These are phyloP conservation scores for Platanista minor DNA, from an alignment of 2,113 vertebrate species.

Conservation along the genomic window DNA sequence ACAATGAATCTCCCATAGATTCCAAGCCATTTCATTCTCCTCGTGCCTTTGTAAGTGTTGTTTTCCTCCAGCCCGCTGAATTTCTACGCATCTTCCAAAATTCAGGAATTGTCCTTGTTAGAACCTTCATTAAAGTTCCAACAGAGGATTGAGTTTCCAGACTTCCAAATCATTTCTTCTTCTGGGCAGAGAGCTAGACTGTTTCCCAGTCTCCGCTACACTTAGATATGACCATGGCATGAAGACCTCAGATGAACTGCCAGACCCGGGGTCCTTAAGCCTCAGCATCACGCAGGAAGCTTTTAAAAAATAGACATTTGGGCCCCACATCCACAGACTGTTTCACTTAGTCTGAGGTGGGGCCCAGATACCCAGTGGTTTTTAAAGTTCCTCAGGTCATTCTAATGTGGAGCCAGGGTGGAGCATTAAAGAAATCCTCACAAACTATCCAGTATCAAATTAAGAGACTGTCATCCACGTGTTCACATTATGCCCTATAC, in stretches of 20 bases:
- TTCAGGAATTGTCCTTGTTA: background rate
- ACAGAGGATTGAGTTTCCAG: background rate
- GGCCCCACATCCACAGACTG: no score
- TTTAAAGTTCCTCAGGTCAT: background rate
- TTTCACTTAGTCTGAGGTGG: background rate
- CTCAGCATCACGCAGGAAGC: background rate
- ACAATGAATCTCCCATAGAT: background rate
- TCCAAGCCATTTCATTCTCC: background rate
- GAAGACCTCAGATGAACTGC: background rate
- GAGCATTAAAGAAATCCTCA: background rate
- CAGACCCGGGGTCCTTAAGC: background rate
- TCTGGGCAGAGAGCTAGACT: background rate
- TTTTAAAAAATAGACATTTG: background rate
- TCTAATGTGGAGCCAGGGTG: background rate
- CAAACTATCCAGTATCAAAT: background rate
- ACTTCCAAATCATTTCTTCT: background rate
- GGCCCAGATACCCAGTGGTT: background rate
- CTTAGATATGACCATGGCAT: background rate
- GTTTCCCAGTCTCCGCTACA: background rate
- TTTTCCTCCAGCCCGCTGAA: background rate
- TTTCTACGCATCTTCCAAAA: background rate
- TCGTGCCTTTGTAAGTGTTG: background rate
- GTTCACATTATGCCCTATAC: fast-evolving
- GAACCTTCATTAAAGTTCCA: background rate
- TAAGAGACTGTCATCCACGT: background rate